Evolutionary conservation across 2,113 vertebrate species (phyloP), one percentile per base, ranked within the genome.

Genomic region (Paraplagusia blochii): DNA sequence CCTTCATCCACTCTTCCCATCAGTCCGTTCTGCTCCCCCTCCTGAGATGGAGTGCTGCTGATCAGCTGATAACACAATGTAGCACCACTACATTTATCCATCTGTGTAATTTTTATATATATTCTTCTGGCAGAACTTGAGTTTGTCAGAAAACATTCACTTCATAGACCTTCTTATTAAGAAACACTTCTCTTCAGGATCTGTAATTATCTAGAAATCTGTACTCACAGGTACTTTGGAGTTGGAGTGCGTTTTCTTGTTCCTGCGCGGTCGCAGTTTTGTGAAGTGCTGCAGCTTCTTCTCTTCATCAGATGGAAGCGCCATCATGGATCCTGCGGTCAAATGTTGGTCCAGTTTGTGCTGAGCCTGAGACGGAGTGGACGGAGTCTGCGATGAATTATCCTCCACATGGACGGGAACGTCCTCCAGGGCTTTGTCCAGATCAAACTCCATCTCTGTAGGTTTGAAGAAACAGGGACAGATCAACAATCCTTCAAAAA

Each of bases 361-460:
- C 11, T 67, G 69, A 63, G 88, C 39, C 11, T 56, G 18, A 50
- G 81, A 77, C 6, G 76, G 66, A 45, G 78, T 72, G 67, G 45
- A 88, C 5, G 92, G 90, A 88, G 80, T 92, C 84, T 81, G 94
- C 89, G 56, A 95, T 67, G 78, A 94, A 87, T 77, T 82, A 53
- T 96, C 94, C 66, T 96, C 95, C 34, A 93, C 69, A 47, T 95
- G 93, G 69, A 95, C 81, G 0, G 95, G 95, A 57, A 98, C 92
- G 42, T 96, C 94, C 83, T 96, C 94, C 74, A 98, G 87, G 8
- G 96, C 96, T 85, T 95, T 98, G 82, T 98, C 95, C 58, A 98
- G 86, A 83, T 98, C 95, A 91, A 98, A 98, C 83, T 98, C 96
- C 96, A 97, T 98, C 77, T 98, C 96, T 98, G 50, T 49, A n/a